Evolutionary conservation across 2,888 invertebrate genomes (phyloP), one percentile per base, ranked within the genome.

Genomic region (Mythimna pallens): DNA sequence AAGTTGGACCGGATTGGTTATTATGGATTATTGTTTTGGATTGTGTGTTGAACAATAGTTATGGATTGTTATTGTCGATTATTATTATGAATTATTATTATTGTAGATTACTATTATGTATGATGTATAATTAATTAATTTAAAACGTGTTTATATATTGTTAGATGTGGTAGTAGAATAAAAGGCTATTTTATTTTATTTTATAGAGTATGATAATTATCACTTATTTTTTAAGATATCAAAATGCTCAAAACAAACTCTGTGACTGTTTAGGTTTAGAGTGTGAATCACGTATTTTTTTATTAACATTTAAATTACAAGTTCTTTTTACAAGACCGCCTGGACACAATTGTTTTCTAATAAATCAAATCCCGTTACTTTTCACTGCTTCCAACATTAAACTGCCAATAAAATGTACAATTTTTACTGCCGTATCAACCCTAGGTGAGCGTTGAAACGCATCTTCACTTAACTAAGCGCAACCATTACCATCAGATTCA

Each of bases 401-500:
- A 79, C 30, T 57, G 36, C 57, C 65, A 78, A 71, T 78, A 67
- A 79, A 80, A 70, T 63, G 7, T 17, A 65, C 4, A 40, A 52
- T 64, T 70, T 82, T 71, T n/a, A 58, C 54, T 25, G 62, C 30
- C 22, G 20, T 9, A 59, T 17, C 77, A 84, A 54, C 83, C 84
- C 81, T 83, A 66, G 17, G n/a, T n/a, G 22, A 57, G 65, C 70
- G 61, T 55, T 50, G 66, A 82, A 86, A 75, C 65, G 66, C 74
- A 73, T 70, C 69, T 78, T 82, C 73, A 82, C 84, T 77, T 78
- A 76, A 55, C 66, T 63, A 76, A 76, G 70, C 65, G 62, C 20
- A 63, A 61, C 76, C 74, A 86, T 84, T 84, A 82, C 70, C 76
- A 75, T 78, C 68, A 78, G 66, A 76, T 82, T 78, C 59, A 68